Evolutionary conservation across 2,888 invertebrate species (phyloP).

Genomic region (Meteorus cinctellus): DNA sequence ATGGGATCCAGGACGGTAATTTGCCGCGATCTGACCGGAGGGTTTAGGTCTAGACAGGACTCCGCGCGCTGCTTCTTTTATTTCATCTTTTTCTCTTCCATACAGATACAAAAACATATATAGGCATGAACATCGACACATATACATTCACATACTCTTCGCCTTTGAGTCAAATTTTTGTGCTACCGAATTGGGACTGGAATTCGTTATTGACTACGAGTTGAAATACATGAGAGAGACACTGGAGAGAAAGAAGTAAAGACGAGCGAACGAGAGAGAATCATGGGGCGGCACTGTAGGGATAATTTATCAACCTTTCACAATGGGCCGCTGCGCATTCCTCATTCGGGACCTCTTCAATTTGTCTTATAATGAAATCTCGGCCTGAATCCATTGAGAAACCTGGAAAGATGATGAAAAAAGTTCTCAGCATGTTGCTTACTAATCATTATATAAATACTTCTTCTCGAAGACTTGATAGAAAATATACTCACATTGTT

Average conservation of each 20-base stretch:
- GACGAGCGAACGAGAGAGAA: not conserved
- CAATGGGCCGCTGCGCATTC: constrained; percentile 34
- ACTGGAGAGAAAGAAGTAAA: not conserved
- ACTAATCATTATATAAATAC: no score
- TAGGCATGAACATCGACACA: not conserved
- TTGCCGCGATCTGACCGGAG: constrained; percentile 63
- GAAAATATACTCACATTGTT: no score
- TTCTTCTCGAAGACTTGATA: no score
- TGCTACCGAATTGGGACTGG: constrained; percentile 56
- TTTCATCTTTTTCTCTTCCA: constrained; percentile 14
- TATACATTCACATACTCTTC: constrained; percentile 17
- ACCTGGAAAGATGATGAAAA: not conserved
- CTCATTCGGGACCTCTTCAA: constrained; percentile 37
- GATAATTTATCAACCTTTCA: constrained; percentile 39
- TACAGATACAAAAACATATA: not conserved
- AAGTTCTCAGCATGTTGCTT: no score
- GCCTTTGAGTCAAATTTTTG: constrained; percentile 51
- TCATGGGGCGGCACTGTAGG: constrained; percentile 12
- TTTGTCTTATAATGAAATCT: constrained; percentile 38
- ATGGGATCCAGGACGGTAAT: constrained; percentile 57
- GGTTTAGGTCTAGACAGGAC: constrained; percentile 61
- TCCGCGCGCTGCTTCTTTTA: constrained; percentile 32
- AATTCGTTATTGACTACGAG: constrained; percentile 46
- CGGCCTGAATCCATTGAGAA: constrained; percentile 15
- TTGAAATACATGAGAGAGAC: not conserved